phyloP scores from a whole-genome alignment of 1,140 invertebrate species.

The Drosophila kikkawai region DNA sequence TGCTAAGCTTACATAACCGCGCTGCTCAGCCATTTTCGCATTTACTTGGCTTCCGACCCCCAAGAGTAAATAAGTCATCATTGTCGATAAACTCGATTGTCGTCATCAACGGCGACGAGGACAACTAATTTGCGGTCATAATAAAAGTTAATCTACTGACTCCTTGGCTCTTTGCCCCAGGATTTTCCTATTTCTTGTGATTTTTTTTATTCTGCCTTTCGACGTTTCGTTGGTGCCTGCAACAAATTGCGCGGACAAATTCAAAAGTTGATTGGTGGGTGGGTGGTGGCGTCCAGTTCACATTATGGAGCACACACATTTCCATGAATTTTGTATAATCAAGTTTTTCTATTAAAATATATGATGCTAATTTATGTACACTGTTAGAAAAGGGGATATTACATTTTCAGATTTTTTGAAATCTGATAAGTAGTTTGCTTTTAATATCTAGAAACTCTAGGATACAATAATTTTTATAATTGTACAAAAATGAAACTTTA shows the following conservation, averaged over 20 bases:
- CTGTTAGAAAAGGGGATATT: background rate
- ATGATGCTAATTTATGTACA: constrained; percentile 10
- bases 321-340: constrained; percentile 14
- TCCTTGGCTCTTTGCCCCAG: constrained; percentile 51
- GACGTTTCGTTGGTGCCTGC: constrained; percentile 26
- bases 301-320: constrained; percentile 6
- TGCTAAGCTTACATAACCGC: constrained; percentile 61
- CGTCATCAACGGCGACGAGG: constrained; percentile 79
- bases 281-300: background rate
- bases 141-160: constrained; percentile 85
- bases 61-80: constrained; percentile 80
- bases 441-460: too few relatives aligned
- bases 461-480: too few relatives aligned
- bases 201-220: constrained; percentile 1
- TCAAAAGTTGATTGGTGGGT: constrained; percentile 16
- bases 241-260: constrained; percentile 62
- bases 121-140: constrained; percentile 85
- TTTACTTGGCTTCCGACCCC: constrained; percentile 35
- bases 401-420: background rate
- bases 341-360: constrained; percentile 21
- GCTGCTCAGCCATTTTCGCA: constrained; percentile 36
- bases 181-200: constrained; percentile 24
- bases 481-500: too few relatives aligned
- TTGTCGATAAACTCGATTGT: constrained; percentile 75
- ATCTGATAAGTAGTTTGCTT: too few relatives aligned